Conservation (phyloP, 1,140 invertebrate species). For the Coptotermes formosanus region DNA sequence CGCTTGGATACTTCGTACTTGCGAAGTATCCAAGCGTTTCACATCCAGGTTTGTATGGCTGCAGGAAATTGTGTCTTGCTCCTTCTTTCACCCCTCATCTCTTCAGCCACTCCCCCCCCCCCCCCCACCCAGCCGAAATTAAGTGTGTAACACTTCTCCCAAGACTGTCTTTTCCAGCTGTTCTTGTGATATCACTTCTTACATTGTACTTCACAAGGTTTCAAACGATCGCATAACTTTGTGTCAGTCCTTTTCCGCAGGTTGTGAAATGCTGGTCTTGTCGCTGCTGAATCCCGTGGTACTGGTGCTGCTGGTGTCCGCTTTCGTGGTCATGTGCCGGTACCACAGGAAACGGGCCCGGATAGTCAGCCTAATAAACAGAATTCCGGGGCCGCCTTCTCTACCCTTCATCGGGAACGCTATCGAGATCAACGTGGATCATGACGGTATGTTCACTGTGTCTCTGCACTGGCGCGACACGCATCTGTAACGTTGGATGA, state of each 20-base stretch:
- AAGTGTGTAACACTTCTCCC: too few species aligned
- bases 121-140: too few species aligned
- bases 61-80: too few species aligned
- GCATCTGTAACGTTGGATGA: not conserved
- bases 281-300: not conserved
- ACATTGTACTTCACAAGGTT: too few species aligned
- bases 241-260: not conserved
- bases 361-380: constrained; percentile 48
- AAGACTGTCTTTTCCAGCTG: too few species aligned
- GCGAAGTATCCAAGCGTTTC: too few species aligned
- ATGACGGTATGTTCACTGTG: constrained; percentile 44
- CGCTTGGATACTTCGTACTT: too few species aligned
- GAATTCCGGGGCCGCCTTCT: constrained; percentile 57
- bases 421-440: constrained; percentile 53
- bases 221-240: too few species aligned
- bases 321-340: not conserved
- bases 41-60: too few species aligned
- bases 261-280: not conserved
- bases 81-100: too few species aligned
- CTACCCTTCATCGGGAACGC: constrained; percentile 59
- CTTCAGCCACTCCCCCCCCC: too few species aligned
- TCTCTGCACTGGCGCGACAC: not conserved
- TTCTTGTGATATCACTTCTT: too few species aligned
- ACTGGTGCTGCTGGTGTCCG: not conserved
- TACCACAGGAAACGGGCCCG: constrained; percentile 34